Evolutionary conservation across 2,113 vertebrate species (phyloP), one percentile per base, ranked within the genome.

Genomic region (Apodemus speciosus): DNA sequence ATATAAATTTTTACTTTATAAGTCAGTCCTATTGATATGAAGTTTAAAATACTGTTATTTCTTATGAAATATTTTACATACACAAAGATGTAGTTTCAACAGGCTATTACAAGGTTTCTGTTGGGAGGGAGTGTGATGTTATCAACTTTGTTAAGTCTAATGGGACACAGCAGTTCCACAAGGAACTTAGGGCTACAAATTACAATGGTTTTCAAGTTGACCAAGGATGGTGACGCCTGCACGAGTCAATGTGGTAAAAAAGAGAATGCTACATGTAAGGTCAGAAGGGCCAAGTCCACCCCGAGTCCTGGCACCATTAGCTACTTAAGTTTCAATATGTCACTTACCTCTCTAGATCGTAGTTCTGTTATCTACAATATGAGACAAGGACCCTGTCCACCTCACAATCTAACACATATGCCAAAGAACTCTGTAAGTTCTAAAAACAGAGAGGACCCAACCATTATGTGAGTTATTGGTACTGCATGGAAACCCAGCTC

Each of bases 1-100:
- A 0, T 40, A 16, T 62, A 94, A 89, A 77, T 85, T 91, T 96
- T 96, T 79, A 43, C 85, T 81, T 15, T 80, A 85, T 76, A 49
- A 80, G 62, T 92, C 89, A 90, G 56, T 58, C 64, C 35, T 0
- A n/a, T n/a, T 25, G 66, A 68, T 89, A 96, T 95, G 0, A 32
- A 96, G 30, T 79, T 71, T 60, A 93, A 93, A 92, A 84, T 84
- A 86, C 88, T 80, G 35, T 14, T 77, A 51, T 14, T 86, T 20
- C 35, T 89, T 90, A 72, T 38, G 53, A 80, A 53, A 62, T 84
- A 25, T 89, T 93, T 91, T 84, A 71, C 49, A 86, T 14, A 18
- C 21, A 38, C 10, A 53, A 32, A 53, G 21, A 9, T 46, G 11
- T 25, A 20, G 80, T 91, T 15, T 53, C 62, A 88, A 91, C 51